Conservation (phyloP, 2,113 vertebrate species). For the Zonotrichia leucophrys region DNA sequence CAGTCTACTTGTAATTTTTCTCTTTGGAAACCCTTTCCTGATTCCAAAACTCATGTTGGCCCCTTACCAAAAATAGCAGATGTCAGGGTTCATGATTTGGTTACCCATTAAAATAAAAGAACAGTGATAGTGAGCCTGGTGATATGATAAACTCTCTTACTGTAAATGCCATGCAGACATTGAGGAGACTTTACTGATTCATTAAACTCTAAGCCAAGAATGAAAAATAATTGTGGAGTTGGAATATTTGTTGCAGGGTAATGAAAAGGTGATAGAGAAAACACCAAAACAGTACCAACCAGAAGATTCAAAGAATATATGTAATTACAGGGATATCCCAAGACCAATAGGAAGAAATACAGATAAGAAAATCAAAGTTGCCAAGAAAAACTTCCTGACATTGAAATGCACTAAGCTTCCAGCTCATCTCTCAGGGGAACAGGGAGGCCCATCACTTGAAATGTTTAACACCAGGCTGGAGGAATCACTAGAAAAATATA, state of each 20-base stretch:
- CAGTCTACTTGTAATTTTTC: not conserved
- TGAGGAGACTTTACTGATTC: not conserved
- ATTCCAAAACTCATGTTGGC: conserved; percentile 8
- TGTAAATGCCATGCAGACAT: not conserved
- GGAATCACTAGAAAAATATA: conserved; percentile 35
- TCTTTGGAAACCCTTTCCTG: conserved; percentile 2
- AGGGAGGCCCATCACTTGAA: not conserved
- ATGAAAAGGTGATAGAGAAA: not conserved
- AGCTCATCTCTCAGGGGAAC: not conserved
- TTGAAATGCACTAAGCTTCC: conserved; percentile 20
- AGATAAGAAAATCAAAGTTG: not conserved
- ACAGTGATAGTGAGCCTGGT: not conserved
- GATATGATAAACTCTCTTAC: not conserved
- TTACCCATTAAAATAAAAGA: not conserved
- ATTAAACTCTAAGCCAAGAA: not conserved
- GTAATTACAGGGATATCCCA: not conserved
- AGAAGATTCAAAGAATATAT: not conserved
- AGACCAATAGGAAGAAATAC: not conserved
- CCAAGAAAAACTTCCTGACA: conserved; percentile 48
- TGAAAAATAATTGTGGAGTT: not conserved
- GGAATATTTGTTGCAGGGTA: not conserved
- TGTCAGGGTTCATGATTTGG: not conserved
- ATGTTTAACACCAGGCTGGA: conserved; percentile 21
- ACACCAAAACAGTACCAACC: not conserved
- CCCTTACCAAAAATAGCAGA: conserved; percentile 41